Percentiles rank a stretch among this genome's conserved stretches.
These are phyloP conservation scores for Podarcis siculus DNA, from an alignment of 2,797 vertebrate species.

Conservation along the genomic window DNA sequence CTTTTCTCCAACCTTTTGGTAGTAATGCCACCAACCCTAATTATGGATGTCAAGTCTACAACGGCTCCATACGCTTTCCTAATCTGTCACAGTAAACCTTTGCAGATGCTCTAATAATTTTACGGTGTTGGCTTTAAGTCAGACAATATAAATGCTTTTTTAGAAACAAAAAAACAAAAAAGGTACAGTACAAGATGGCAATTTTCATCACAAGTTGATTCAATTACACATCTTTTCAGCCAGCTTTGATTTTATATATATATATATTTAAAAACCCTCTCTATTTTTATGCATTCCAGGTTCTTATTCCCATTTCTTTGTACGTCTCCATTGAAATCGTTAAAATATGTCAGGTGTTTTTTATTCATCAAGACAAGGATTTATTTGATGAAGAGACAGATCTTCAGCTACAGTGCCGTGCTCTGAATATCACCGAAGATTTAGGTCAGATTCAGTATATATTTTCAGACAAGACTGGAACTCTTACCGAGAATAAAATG, in stretches of 20 bases:
- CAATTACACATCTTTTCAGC: conserved; percentile 7
- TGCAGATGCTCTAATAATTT: conserved; percentile 54
- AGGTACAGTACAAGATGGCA: conserved; percentile 60
- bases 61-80: conserved; percentile 54
- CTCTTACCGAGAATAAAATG: conserved; percentile 99
- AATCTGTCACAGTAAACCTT: conserved; percentile 53
- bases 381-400: conserved; percentile 96
- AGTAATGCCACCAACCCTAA: conserved; percentile 49
- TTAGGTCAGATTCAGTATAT: conserved; percentile 97
- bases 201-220: conserved; percentile 33
- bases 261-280: not conserved
- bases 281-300: conserved; percentile 76
- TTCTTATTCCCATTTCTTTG: conserved; percentile 97
- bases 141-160: conserved; percentile 42
- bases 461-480: conserved; percentile 98
- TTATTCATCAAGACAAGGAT: conserved; percentile 95
- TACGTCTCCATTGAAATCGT: conserved; percentile 98
- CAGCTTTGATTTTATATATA: not conserved
- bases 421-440: conserved; percentile 97
- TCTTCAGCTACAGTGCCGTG: conserved; percentile 92
- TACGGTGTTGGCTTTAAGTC: conserved; percentile 58
- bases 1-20: conserved; percentile 59
- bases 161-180: not conserved
- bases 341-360: conserved; percentile 96
- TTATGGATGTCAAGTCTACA: conserved; percentile 54